Evolutionary conservation across 1,140 invertebrate species (phyloP).

Genomic region (Drosophila subobscura): DNA sequence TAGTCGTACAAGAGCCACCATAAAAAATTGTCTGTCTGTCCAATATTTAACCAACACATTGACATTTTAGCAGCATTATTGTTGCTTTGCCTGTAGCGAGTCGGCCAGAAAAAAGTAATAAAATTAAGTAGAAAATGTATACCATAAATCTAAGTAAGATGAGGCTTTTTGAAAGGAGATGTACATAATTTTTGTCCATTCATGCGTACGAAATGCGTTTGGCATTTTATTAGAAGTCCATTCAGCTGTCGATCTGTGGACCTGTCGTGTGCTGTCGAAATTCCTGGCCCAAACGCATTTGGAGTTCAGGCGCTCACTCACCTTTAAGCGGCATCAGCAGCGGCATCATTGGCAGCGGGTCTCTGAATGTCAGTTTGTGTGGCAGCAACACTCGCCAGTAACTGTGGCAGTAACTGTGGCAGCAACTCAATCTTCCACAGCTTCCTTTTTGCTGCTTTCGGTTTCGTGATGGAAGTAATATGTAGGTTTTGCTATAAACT

Average conservation of each 20-base stretch:
- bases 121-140: slow-evolving; percentile 31
- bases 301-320: slow-evolving; percentile 54
- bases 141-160: slow-evolving; percentile 43
- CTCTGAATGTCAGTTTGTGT: slow-evolving; percentile 63
- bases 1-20: slow-evolving; percentile 19
- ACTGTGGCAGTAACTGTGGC: slow-evolving; percentile 50
- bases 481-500: slow-evolving; percentile 49
- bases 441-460: slow-evolving; percentile 67
- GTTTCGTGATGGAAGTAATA: slow-evolving; percentile 73
- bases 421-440: slow-evolving; percentile 56
- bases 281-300: slow-evolving; percentile 23
- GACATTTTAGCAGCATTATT: slow-evolving; percentile 35
- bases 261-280: slow-evolving; percentile 11
- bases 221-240: slow-evolving; percentile 40
- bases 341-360: slow-evolving; percentile 45
- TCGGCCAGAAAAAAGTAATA: slow-evolving; percentile 30
- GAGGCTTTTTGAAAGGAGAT: slow-evolving; percentile 60
- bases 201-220: slow-evolving; percentile 57
- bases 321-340: slow-evolving; percentile 71
- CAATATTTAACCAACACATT: slow-evolving; percentile 44
- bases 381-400: slow-evolving; percentile 41
- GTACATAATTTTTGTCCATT: slow-evolving; percentile 36
- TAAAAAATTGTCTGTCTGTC: slow-evolving; percentile 30
- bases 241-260: slow-evolving; percentile 24
- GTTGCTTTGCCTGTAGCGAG: slow-evolving; percentile 11